phyloP scores from a whole-genome alignment of 2,888 invertebrate species.

The Sycophila texana region DNA sequence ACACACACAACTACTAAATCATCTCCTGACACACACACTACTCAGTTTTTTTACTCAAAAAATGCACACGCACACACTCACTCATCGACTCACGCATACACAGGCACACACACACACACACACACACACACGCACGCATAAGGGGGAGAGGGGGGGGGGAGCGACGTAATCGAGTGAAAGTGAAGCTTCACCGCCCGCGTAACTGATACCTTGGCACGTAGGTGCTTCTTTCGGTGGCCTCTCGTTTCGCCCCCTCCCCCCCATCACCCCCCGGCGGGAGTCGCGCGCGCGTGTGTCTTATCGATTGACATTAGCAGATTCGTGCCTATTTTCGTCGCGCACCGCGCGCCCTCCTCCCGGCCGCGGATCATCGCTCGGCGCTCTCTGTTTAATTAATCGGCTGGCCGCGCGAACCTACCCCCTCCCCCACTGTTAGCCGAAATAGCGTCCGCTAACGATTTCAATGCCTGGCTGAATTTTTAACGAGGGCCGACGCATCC shows the following conservation, averaged over 20 bases:
- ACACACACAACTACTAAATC: too few species aligned
- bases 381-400: slow-evolving; percentile 21
- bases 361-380: slow-evolving; percentile 6
- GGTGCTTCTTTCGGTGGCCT: slow-evolving; percentile 22
- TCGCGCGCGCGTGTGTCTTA: slow-evolving; percentile 21
- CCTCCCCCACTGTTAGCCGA: too few species aligned
- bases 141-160: neutral
- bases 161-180: slow-evolving; percentile 54
- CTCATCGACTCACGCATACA: neutral
- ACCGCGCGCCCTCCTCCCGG: neutral
- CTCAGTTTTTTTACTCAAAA: too few species aligned
- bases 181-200: slow-evolving; percentile 52
- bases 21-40: neutral
- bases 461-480: neutral
- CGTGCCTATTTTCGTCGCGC: slow-evolving; percentile 51
- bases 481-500: neutral
- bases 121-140: neutral
- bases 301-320: slow-evolving; percentile 58
- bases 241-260: slow-evolving; percentile 24
- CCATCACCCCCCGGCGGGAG: neutral
- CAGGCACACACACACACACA: neutral
- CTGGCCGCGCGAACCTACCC: too few species aligned
- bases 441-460: neutral
- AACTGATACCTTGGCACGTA: slow-evolving; percentile 23
- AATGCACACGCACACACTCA: neutral